Conservation (phyloP, 2,888 invertebrate genomes). For the Macroteleia sp. region DNA sequence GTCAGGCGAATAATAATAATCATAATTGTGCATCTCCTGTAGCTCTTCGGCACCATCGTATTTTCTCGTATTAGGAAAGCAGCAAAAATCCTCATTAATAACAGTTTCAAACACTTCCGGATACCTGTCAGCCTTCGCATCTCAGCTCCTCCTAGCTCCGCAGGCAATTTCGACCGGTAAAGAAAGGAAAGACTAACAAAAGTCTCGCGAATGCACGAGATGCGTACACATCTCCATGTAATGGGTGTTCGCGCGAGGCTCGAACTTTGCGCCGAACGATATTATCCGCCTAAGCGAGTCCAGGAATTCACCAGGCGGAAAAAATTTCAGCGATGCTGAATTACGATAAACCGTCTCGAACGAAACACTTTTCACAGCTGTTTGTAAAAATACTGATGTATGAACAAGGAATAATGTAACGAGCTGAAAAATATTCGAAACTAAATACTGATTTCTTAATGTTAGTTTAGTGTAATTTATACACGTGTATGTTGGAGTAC, state of each 20-base stretch:
- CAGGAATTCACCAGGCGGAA: conserved; percentile 10
- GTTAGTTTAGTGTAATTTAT: no score
- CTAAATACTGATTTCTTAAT: no score
- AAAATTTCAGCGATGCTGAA: conserved; percentile 21
- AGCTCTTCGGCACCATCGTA: conserved; percentile 20
- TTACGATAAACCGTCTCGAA: background rate
- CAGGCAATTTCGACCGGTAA: conserved; percentile 39
- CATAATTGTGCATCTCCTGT: conserved; percentile 36
- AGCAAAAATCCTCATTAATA: conserved; percentile 66
- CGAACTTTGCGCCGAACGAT: conserved; percentile 25
- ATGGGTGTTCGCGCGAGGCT: conserved; percentile 25
- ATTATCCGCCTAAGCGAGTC: conserved; percentile 25
- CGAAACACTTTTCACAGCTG: background rate
- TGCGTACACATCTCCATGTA: conserved; percentile 31
- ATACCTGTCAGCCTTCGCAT: conserved; percentile 67
- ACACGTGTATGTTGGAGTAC: no score
- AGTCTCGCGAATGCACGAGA: conserved; percentile 20
- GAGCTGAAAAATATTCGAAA: no score
- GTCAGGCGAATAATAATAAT: background rate
- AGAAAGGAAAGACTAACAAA: conserved; percentile 50
- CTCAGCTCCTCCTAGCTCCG: conserved; percentile 66
- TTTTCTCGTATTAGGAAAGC: conserved; percentile 47
- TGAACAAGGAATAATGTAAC: no score
- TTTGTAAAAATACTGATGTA: background rate
- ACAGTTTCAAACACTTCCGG: conserved; percentile 71